Percentiles rank a stretch among this genome's conserved stretches.
phyloP scores from a whole-genome alignment of 2,113 vertebrate genomes.

The Dissostichus mawsoni region DNA sequence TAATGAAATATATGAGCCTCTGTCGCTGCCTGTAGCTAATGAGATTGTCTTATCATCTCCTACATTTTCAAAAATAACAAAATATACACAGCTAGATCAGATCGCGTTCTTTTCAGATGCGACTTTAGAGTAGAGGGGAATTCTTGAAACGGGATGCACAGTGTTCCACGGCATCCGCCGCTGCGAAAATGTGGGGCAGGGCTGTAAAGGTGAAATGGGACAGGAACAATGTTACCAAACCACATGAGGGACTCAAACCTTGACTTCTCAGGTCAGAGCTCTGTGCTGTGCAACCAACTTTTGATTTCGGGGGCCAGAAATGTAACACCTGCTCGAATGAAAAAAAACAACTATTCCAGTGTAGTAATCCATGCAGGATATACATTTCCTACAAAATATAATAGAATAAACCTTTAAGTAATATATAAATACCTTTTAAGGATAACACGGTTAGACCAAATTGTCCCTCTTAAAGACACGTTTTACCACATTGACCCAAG shows the following conservation, averaged over 20 bases:
- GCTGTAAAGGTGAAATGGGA: no score
- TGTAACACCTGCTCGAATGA: background rate
- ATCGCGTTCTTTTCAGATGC: no score
- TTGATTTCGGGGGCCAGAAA: background rate
- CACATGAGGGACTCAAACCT: background rate
- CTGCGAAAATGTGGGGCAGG: no score
- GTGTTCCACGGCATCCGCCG: no score
- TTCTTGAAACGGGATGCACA: no score
- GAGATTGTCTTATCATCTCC: no score
- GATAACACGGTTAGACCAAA: background rate
- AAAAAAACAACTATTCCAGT: background rate
- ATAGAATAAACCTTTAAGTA: background rate
- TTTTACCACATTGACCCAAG: background rate
- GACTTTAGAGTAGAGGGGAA: no score
- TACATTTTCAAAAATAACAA: no score
- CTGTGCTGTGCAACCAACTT: background rate
- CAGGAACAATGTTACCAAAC: background rate
- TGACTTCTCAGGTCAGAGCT: background rate
- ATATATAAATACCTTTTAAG: background rate
- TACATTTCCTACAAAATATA: background rate
- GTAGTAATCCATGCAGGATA: background rate
- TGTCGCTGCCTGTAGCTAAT: no score
- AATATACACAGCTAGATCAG: no score
- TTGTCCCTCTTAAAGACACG: background rate
- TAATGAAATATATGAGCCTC: no score